Conservation (phyloP, 1,140 invertebrate species). For the Drosophila quadrilineata region DNA sequence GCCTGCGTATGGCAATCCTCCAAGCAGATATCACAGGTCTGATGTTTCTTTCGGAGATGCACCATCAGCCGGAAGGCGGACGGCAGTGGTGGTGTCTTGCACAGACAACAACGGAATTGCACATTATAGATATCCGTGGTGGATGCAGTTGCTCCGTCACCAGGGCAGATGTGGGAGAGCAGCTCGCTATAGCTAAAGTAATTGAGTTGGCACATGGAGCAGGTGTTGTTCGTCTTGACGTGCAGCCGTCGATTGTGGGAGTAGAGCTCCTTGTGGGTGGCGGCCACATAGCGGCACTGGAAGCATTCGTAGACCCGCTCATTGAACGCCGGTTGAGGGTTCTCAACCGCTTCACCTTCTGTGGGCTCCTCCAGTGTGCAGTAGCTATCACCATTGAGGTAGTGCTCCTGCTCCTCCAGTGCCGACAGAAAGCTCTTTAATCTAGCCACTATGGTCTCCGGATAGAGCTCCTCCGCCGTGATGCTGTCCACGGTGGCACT, state of each 20-base stretch:
- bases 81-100: slow-evolving; percentile 87
- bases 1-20: slow-evolving; percentile 88
- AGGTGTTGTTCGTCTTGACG: slow-evolving; percentile 89
- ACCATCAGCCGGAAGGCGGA: slow-evolving; percentile 93
- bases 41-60: slow-evolving; percentile 90
- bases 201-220: slow-evolving; percentile 92
- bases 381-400: slow-evolving; percentile 88
- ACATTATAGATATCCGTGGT: slow-evolving; percentile 83
- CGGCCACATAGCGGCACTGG: slow-evolving; percentile 89
- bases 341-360: too few relatives aligned
- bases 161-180: slow-evolving; percentile 91
- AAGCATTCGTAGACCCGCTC: slow-evolving; percentile 90
- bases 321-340: slow-evolving; percentile 48
- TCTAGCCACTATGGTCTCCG: slow-evolving; percentile 86
- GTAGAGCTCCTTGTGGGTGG: slow-evolving; percentile 90
- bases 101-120: slow-evolving; percentile 88
- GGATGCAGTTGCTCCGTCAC: too few relatives aligned
- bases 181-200: slow-evolving; percentile 93
- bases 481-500: slow-evolving; percentile 87
- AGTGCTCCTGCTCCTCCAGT: slow-evolving; percentile 82
- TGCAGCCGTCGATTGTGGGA: slow-evolving; percentile 92
- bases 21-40: slow-evolving; percentile 92
- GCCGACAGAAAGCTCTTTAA: slow-evolving; percentile 86
- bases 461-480: slow-evolving; percentile 87
- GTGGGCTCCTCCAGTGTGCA: slow-evolving; percentile 83